Evolutionary conservation across 2,888 invertebrate genomes (phyloP), one percentile per base, ranked within the genome.

Genomic region (Hofmannophila pseudospretella): DNA sequence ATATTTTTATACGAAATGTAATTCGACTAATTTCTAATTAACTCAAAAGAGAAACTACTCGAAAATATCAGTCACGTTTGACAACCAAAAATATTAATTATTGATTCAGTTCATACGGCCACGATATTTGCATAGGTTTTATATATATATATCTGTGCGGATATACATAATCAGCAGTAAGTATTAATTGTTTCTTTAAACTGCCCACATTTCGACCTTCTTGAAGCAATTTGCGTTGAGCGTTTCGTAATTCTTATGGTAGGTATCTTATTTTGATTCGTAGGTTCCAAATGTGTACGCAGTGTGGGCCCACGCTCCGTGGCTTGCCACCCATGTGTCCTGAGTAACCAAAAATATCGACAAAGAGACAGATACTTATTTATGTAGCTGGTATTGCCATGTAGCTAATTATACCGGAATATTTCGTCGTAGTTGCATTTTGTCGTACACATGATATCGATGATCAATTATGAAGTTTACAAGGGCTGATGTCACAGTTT

Each of bases 151-250:
- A n/a, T n/a, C n/a, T n/a, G n/a, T n/a, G n/a, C n/a, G n/a, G n/a
- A n/a, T n/a, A 10, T 34, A 27, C 9, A 9, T 26, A 34, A 34
- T 14, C 16, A 16, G 4, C 1, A 2, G 20, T 11, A 32, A 26
- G 14, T 8, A n/a, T 16, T 34, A 13, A 12, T 34, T 34, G 19
- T 33, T 23, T 16, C 29, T 33, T 23, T 16, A 23, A 2, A 9
- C 32, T 32, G 38, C 34, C 36, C 28, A 36, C 39, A 28, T 34
- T 29, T 36, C 31, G 42, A 35, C 39, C 38, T 42, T 31, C 22
- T 27, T 16, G 16, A 28, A 35, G 28, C 22, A 27, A 29, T 29
- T 9, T 10, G 33, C 14, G 16, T 34, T 34, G 27, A 27, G 34
- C 14, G 16, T 34, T 34, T 34, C 34, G 34, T 34, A 34, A 34